Evolutionary conservation across 2,888 invertebrate species (phyloP).

Genomic region (Myopa testacea): DNA sequence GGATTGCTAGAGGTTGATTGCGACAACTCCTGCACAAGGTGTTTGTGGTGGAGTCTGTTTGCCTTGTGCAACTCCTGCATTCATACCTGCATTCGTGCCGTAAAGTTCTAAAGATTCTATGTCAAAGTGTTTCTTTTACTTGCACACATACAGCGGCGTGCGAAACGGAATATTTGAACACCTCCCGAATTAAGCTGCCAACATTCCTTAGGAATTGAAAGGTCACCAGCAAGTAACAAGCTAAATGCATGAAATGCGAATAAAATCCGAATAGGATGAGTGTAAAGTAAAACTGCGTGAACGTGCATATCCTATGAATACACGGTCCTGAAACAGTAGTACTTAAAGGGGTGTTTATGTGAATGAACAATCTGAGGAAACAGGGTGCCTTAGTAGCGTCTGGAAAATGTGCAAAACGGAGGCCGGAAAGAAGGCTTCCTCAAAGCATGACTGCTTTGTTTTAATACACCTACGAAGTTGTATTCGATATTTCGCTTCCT

Average conservation of each 20-base stretch:
- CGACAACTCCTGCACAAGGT: no score
- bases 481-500: background rate
- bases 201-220: background rate
- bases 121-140: background rate
- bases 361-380: conserved; percentile 5
- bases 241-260: background rate
- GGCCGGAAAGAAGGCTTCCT: background rate
- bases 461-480: background rate
- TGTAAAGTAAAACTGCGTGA: conserved; percentile 31
- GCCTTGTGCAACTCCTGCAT: background rate
- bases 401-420: background rate
- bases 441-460: background rate
- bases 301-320: conserved; percentile 12
- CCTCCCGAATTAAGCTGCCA: background rate
- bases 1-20: background rate
- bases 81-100: background rate
- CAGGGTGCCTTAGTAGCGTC: background rate
- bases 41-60: background rate
- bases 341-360: background rate
- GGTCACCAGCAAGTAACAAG: conserved; percentile 2
- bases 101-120: background rate
- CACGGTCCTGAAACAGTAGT: background rate
- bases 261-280: background rate
- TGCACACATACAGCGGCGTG: background rate
- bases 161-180: background rate